Percentiles rank a stretch among this genome's conserved stretches.
These are phyloP conservation scores for Acleris holmiana DNA, from an alignment of 2,888 invertebrate species.

Conservation along the genomic window DNA sequence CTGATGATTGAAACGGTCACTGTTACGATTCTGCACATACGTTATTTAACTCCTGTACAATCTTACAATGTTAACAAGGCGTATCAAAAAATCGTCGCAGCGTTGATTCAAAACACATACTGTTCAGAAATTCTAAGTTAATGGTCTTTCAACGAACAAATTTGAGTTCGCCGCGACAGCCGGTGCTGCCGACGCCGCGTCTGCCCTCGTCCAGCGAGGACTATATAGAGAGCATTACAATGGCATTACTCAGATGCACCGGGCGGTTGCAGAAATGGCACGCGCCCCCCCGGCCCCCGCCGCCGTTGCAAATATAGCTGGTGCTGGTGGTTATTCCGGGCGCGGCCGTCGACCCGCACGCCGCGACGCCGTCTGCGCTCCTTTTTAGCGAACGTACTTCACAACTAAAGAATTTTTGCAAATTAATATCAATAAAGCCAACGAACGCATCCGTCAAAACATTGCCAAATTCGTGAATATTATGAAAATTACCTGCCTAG, in stretches of 20 bases:
- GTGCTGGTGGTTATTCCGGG: conserved; percentile 81
- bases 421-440: conserved; percentile 74
- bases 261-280: conserved; percentile 83
- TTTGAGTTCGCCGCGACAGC: conserved; percentile 41
- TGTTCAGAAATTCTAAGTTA: neutral
- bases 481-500: neutral
- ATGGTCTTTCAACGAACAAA: conserved; percentile 9
- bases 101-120: neutral
- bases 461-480: neutral
- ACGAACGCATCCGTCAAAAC: conserved; percentile 35
- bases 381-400: conserved; percentile 79
- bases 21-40: no score
- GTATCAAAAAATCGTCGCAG: no score
- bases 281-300: conserved; percentile 66
- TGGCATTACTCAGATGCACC: conserved; percentile 84
- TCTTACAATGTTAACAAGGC: no score
- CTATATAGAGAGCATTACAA: conserved; percentile 83
- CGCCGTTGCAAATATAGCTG: conserved; percentile 81
- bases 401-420: conserved; percentile 77
- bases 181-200: conserved; percentile 70
- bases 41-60: no score
- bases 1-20: no score
- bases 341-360: conserved; percentile 82
- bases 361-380: conserved; percentile 84
- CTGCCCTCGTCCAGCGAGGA: conserved; percentile 66